Conservation (phyloP, 2,113 vertebrate species). For the Scartelaos histophorus region DNA sequence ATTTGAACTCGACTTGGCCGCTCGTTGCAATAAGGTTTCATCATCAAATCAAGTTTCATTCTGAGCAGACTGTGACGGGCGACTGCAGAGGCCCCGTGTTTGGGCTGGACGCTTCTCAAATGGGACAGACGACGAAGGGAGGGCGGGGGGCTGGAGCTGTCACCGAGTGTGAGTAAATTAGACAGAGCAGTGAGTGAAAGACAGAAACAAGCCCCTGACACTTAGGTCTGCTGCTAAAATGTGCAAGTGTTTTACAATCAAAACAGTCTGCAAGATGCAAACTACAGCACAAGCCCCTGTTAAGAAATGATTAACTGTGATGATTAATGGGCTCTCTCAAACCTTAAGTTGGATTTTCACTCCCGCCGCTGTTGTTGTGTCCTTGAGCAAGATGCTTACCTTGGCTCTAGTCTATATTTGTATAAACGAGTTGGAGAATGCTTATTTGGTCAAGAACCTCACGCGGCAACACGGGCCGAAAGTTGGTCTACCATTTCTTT, state of each 20-base stretch:
- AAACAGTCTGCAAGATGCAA: background rate
- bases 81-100: constrained; percentile 44
- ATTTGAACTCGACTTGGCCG: constrained; percentile 26
- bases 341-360: background rate
- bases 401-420: no score
- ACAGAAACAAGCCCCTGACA: background rate
- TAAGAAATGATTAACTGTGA: background rate
- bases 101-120: constrained; percentile 42
- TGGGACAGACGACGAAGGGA: constrained; percentile 5
- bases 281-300: background rate
- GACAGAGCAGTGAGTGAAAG: constrained; percentile 6
- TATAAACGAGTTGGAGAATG: no score
- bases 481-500: no score
- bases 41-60: constrained; percentile 54
- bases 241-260: background rate
- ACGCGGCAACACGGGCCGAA: no score
- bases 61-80: constrained; percentile 32
- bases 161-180: constrained; percentile 19
- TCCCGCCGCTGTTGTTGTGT: background rate
- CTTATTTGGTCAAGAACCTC: no score
- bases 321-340: background rate
- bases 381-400: background rate
- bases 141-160: constrained; percentile 19
- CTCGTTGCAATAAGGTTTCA: constrained; percentile 51
- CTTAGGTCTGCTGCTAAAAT: constrained; percentile 9